Conservation (phyloP, 2,113 vertebrate genomes). For the Sylvia atricapilla region DNA sequence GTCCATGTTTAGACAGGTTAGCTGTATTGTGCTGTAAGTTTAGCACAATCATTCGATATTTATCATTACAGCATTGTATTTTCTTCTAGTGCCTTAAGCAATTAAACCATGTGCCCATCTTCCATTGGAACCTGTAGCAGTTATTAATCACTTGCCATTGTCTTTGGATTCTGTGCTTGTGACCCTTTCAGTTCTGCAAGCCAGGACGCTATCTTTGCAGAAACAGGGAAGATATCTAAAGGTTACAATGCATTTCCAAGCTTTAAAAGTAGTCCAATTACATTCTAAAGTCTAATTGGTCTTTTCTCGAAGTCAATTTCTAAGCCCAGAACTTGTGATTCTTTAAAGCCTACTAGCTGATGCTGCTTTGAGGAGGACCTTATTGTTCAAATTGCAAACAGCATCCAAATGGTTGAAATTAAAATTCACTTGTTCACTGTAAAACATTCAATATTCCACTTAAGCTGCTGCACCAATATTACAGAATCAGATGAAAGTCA, state of each 20-base stretch:
- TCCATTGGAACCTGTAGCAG: neutral
- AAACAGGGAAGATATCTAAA: neutral
- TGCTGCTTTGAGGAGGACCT: neutral
- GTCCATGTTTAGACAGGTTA: neutral
- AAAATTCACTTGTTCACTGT: neutral
- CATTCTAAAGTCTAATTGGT: neutral
- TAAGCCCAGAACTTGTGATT: neutral
- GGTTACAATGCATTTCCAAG: neutral
- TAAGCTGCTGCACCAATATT: neutral
- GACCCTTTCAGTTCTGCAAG: conserved; percentile 5
- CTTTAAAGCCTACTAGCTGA: neutral
- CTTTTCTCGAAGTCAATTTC: neutral
- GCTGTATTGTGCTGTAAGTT: neutral
- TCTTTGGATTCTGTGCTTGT: conserved; percentile 20
- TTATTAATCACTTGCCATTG: conserved; percentile 39
- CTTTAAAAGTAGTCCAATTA: neutral
- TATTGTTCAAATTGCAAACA: neutral
- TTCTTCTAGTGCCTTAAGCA: neutral
- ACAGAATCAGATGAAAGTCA: conserved; percentile 30
- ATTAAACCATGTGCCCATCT: conserved; percentile 26
- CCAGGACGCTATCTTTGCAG: neutral
- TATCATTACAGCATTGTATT: neutral
- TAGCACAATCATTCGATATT: conserved; percentile 1
- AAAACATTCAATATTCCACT: neutral
- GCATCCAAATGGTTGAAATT: neutral